A percentile compares a stretch with the other conserved stretches of the same genome.
Conservation (phyloP, 2,113 vertebrate species). For the Oriolus oriolus region DNA sequence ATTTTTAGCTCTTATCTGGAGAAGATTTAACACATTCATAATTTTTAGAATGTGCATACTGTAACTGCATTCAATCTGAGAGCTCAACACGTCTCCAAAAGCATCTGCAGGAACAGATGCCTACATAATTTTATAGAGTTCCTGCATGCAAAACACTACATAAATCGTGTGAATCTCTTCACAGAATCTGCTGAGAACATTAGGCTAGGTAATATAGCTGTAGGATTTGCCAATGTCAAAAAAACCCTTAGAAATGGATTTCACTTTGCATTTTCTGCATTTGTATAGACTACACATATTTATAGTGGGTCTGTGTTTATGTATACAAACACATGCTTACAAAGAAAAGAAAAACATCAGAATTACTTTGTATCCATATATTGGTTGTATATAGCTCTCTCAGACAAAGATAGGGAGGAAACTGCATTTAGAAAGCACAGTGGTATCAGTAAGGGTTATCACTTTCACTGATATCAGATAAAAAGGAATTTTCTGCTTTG, state of each 20-base stretch:
- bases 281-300: not conserved
- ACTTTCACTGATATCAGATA: not conserved
- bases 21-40: not conserved
- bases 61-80: not conserved
- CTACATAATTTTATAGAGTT: slow-evolving; percentile 4
- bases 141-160: not conserved
- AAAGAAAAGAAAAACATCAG: not conserved
- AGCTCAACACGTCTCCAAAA: not conserved
- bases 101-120: slow-evolving; percentile 2
- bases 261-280: not conserved
- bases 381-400: not conserved
- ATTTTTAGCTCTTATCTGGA: not conserved
- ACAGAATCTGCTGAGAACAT: not conserved
- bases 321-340: not conserved
- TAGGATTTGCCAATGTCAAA: not conserved
- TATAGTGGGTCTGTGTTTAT: not conserved
- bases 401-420: not conserved
- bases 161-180: not conserved
- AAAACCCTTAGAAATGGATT: not conserved
- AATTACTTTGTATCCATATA: not conserved
- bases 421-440: not conserved
- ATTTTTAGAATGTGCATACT: not conserved
- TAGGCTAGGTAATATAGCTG: not conserved
- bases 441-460: not conserved
- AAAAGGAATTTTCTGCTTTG: not conserved